These are phyloP conservation scores for Synanthedon andrenaeformis DNA, from an alignment of 2,888 invertebrate species.

Conservation along the genomic window DNA sequence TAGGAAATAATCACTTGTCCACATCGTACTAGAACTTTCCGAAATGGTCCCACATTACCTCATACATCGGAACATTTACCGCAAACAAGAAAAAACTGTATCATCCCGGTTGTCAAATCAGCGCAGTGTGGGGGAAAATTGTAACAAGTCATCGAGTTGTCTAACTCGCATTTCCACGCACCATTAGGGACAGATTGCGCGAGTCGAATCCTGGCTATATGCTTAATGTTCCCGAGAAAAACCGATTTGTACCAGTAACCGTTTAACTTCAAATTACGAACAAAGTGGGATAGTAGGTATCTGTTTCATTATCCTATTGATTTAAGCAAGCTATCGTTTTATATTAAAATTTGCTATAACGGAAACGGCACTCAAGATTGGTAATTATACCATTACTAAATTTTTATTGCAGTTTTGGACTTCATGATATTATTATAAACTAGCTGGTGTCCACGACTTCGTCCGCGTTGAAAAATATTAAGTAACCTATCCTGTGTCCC, in stretches of 20 bases:
- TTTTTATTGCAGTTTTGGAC: background rate
- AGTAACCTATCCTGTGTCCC: too few relatives aligned
- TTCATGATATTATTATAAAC: too few relatives aligned
- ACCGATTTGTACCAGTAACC: constrained; percentile 40
- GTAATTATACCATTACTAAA: background rate
- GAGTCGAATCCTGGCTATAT: constrained; percentile 52
- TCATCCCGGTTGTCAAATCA: constrained; percentile 22
- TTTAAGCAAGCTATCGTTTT: background rate
- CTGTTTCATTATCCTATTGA: background rate
- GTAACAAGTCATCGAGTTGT: constrained; percentile 52
- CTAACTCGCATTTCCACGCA: constrained; percentile 55
- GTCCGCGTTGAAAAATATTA: too few relatives aligned
- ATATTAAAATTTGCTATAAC: background rate
- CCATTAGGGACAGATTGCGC: constrained; percentile 60
- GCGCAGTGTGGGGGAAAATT: constrained; percentile 30
- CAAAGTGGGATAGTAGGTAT: background rate
- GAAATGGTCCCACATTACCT: background rate
- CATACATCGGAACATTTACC: background rate
- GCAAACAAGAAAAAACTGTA: constrained; percentile 10
- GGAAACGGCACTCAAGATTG: background rate
- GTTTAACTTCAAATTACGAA: background rate
- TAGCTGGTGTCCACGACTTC: too few relatives aligned
- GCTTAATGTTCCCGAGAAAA: constrained; percentile 57
- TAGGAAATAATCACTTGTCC: background rate
- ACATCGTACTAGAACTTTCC: background rate